These are phyloP conservation scores for Anoura caudifer DNA, from an alignment of 2,113 vertebrate species.

Conservation along the genomic window DNA sequence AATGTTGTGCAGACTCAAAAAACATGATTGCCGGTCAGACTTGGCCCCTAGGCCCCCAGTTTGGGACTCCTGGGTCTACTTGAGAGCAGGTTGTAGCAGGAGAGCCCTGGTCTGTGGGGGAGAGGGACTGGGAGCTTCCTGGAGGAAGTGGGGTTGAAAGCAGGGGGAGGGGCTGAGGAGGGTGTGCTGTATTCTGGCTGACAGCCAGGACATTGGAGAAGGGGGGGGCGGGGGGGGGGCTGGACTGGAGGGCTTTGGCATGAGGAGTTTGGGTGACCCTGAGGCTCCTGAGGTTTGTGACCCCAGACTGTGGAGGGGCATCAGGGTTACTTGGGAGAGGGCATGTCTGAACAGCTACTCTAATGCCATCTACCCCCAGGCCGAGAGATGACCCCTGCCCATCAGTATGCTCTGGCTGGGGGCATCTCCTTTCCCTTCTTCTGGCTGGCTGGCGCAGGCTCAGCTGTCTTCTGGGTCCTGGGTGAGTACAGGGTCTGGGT, in stretches of 20 bases:
- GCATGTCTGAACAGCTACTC: background rate
- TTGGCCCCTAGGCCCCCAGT: background rate
- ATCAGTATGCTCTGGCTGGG: conserved; percentile 90
- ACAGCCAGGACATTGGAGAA: too few species aligned
- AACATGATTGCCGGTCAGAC: background rate
- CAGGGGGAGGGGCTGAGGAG: background rate
- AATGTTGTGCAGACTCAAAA: background rate
- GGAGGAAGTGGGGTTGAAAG: background rate
- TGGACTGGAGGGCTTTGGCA: background rate
- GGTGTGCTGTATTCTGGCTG: background rate
- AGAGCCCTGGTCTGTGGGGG: background rate
- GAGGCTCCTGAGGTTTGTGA: background rate
- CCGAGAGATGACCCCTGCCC: conserved; percentile 86
- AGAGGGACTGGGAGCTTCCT: background rate
- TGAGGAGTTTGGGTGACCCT: background rate
- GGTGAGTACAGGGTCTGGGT: conserved; percentile 79
- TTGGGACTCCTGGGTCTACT: background rate
- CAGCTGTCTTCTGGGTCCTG: conserved; percentile 93
- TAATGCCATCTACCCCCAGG: conserved; percentile 77
- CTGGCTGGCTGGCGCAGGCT: conserved; percentile 92
- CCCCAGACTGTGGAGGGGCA: background rate
- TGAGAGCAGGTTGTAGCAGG: background rate
- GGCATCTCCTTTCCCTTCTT: conserved; percentile 90
- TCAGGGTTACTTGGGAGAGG: background rate
- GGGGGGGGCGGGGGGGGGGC: background rate